Evolutionary conservation across 2,797 vertebrate species (phyloP), one percentile per base, ranked within the genome.

Genomic region (Meriones psammophilus): DNA sequence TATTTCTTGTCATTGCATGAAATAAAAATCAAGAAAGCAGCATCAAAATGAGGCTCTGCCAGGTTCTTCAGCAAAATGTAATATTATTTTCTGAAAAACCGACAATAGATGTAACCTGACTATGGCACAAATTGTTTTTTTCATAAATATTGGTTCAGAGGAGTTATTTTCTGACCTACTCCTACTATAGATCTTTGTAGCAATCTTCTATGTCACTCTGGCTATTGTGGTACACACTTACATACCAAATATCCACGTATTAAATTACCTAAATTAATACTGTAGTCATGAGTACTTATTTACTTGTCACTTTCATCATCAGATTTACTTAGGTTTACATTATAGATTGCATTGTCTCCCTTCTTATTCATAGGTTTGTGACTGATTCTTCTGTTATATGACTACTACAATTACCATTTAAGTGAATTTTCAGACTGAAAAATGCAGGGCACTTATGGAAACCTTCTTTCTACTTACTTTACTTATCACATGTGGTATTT

Each of bases 1-100:
- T 94, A 74, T 95, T 95, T 96, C 69, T 77, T 74, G 33, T 79
- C 76, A 84, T 62, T 24, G 7, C 15, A 24, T 88, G 26, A 93
- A 97, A 78, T 24, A 93, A 2, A 94, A 95, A 95, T 80, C 76
- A 78, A 89, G 33, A 20, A 4, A 96, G 17, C 15, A 88, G 24
- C 8, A 71, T 50, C 68, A 73, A 95, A 94, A 89, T 94, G 39
- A 89, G 91, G 80, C 66, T 89, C 20, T 46, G 9, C 39, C 74
- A 90, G 15, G 10, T 60, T 71, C 90, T 68, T 88, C 17, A 94
- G 22, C 28, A 66, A 88, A 28, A 24, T 90, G 2, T 68, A 88
- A 89, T 79, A 68, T 71, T 93, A 71, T 73, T 90, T 33, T 36
- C 64, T 91, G 54, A 79, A 91, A 91, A 50, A 54, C 66, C 50